Conservation (phyloP, 2,797 vertebrate species). For the Babyrousa celebensis region DNA sequence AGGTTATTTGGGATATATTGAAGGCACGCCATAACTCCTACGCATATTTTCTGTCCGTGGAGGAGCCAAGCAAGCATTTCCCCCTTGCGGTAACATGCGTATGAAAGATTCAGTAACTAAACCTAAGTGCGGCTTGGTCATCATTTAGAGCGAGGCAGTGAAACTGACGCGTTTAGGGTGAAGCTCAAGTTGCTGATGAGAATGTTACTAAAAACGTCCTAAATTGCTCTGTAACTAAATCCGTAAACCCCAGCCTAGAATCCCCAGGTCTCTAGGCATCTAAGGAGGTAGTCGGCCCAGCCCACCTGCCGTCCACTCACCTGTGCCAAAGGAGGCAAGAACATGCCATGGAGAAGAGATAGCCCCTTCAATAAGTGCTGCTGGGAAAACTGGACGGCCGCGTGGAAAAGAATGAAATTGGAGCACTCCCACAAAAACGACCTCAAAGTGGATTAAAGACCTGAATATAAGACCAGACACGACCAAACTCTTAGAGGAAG, state of each 20-base stretch:
- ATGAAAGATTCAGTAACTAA: slow-evolving; percentile 26
- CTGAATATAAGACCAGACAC: too few species aligned
- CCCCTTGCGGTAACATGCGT: neutral
- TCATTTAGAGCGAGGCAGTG: neutral
- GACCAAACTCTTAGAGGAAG: too few species aligned
- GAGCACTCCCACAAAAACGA: too few species aligned
- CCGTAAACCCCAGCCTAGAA: neutral
- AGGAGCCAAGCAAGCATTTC: neutral
- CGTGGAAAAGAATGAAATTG: too few species aligned
- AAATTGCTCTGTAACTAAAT: slow-evolving; percentile 57
- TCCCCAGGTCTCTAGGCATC: neutral
- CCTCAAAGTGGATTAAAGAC: too few species aligned
- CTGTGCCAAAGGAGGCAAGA: too few species aligned
- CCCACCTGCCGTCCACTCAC: too few species aligned
- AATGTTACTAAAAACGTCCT: slow-evolving; percentile 32
- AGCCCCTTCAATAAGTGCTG: too few species aligned
- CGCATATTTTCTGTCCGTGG: neutral
- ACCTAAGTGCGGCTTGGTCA: neutral
- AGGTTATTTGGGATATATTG: neutral
- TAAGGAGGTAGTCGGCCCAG: neutral
- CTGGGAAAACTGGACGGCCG: too few species aligned
- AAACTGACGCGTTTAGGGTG: neutral
- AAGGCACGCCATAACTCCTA: neutral
- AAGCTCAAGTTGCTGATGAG: neutral
- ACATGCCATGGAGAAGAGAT: too few species aligned